Conservation (phyloP, 2,797 vertebrate genomes). For the Falco columbarius region DNA sequence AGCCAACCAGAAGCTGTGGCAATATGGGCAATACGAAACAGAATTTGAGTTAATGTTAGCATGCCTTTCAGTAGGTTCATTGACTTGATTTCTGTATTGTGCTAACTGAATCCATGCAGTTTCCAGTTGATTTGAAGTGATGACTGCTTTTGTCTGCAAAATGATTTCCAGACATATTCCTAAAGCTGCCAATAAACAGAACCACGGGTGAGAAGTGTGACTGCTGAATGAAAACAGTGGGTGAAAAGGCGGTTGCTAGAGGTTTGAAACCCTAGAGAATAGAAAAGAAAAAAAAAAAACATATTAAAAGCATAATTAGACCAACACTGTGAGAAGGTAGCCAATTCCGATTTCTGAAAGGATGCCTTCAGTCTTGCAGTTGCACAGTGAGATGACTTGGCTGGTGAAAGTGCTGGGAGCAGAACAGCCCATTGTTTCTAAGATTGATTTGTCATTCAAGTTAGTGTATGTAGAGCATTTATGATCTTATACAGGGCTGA, state of each 20-base stretch:
- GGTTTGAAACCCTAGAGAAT: neutral
- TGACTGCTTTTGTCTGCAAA: constrained; percentile 6
- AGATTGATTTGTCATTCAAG: neutral
- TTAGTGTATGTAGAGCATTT: neutral
- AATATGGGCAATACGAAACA: neutral
- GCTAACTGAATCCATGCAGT: neutral
- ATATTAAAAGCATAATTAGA: neutral
- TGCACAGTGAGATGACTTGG: neutral
- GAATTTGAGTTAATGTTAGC: neutral
- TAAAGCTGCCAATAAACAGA: neutral
- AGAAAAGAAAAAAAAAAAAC: neutral
- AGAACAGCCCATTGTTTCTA: neutral
- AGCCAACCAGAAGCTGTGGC: neutral
- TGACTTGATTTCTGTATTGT: neutral
- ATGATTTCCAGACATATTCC: neutral
- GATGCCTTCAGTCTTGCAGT: neutral
- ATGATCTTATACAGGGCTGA: neutral
- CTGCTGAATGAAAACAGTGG: neutral
- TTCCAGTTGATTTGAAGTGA: neutral
- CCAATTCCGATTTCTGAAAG: neutral
- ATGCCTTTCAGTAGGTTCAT: neutral
- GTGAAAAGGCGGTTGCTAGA: neutral
- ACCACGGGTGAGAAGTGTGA: neutral
- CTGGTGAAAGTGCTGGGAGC: neutral
- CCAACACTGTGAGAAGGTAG: neutral